These are phyloP conservation scores for Notothenia rossii DNA, from an alignment of 2,113 vertebrate species.

Conservation along the genomic window DNA sequence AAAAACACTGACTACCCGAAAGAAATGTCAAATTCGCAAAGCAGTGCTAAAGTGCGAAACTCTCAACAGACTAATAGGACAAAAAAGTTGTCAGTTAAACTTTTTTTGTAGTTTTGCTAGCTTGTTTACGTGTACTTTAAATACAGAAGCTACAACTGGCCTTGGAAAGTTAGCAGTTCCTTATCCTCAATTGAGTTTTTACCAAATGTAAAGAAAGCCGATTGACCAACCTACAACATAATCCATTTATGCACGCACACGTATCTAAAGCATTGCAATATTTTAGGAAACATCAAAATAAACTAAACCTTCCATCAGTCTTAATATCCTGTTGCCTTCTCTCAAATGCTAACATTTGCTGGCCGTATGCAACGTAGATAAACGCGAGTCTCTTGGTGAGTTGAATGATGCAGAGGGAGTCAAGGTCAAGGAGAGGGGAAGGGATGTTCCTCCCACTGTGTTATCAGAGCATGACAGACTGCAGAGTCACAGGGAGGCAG, in stretches of 20 bases:
- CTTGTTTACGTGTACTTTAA: too few species aligned
- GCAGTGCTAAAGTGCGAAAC: neutral
- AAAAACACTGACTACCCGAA: neutral
- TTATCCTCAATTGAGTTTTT: too few species aligned
- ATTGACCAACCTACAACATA: neutral
- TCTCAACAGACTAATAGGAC: neutral
- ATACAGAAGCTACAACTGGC: too few species aligned
- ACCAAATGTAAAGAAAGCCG: neutral
- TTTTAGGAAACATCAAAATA: neutral
- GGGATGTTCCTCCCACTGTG: conserved; percentile 69
- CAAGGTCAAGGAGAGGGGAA: conserved; percentile 69
- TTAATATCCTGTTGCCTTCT: conserved; percentile 1
- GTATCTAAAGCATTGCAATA: neutral
- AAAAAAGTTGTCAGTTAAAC: too few species aligned
- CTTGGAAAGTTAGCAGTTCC: too few species aligned
- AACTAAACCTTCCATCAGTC: neutral
- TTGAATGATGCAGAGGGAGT: conserved; percentile 51
- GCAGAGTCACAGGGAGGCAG: conserved; percentile 63
- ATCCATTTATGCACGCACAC: neutral
- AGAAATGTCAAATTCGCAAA: neutral
- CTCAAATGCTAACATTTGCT: conserved; percentile 5
- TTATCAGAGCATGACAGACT: conserved; percentile 75
- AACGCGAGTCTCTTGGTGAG: conserved; percentile 28
- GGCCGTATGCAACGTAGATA: conserved; percentile 25
- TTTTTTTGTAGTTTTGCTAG: too few species aligned